Percentiles rank a stretch among this genome's conserved stretches.
Conservation (phyloP, 1,140 invertebrate genomes). For the Drosophila burlai region DNA sequence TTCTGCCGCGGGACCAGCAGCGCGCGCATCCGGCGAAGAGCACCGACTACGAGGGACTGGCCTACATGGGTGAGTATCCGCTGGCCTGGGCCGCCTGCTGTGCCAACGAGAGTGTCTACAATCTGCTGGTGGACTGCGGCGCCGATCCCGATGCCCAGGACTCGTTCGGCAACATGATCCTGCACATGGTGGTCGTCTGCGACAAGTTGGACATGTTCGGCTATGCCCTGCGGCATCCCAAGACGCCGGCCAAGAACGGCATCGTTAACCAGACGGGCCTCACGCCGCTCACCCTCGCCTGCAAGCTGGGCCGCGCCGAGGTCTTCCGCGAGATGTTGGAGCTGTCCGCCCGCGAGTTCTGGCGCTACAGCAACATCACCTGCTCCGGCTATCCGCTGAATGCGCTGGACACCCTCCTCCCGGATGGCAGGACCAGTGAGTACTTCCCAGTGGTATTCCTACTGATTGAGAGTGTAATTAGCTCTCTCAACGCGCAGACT, state of each 20-base stretch:
- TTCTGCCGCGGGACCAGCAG: conserved; percentile 96
- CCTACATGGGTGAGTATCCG: conserved; percentile 98
- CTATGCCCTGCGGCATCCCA: conserved; percentile 97
- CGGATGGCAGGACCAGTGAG: conserved; percentile 97
- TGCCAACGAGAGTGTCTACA: conserved; percentile 98
- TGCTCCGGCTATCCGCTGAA: conserved; percentile 98
- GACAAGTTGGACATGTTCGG: conserved; percentile 99
- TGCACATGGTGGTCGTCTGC: conserved; percentile 99
- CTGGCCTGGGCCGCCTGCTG: conserved; percentile 98
- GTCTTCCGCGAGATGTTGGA: conserved; percentile 99
- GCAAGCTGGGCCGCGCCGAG: conserved; percentile 96
- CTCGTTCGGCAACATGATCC: conserved; percentile 97
- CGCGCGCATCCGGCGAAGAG: conserved; percentile 89
- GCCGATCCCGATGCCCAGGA: conserved; percentile 97
- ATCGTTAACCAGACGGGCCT: conserved; percentile 95
- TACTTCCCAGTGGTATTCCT: conserved; percentile 29
- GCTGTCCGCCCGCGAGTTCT: conserved; percentile 97
- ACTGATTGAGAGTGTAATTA: too few relatives aligned
- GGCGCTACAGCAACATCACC: conserved; percentile 99
- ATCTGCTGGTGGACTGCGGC: conserved; percentile 95
- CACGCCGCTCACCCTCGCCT: conserved; percentile 97
- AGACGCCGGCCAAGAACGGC: conserved; percentile 95
- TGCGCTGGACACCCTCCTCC: conserved; percentile 97
- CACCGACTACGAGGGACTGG: conserved; percentile 97
- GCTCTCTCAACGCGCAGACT: conserved; percentile 88